Evolutionary conservation across 2,888 invertebrate genomes (phyloP), one percentile per base, ranked within the genome.

Genomic region (Ceriagrion tenellum): DNA sequence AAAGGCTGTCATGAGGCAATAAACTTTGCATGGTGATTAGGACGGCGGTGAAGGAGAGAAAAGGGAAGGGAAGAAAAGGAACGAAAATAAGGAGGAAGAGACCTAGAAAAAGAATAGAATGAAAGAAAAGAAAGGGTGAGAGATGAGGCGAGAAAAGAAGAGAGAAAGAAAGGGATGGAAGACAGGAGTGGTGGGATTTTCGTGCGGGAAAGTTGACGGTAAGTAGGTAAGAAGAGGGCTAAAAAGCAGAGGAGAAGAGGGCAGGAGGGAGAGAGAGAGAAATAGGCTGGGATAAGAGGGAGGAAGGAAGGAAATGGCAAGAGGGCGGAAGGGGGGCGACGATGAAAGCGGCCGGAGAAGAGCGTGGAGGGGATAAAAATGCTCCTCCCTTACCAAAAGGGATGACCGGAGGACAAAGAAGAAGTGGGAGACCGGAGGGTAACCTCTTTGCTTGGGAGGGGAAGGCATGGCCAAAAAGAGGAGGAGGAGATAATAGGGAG

Each of bases 401-500:
- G 74, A 90, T 55, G 69, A 63, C 55, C 95, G 8, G 69, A 74
- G 95, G 56, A 95, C 95, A 90, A 69, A 95, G 55, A 23, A 55
- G 74, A 26, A 30, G 63, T 63, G 47, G 35, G 74, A 20, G 59
- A 59, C 16, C 8, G 2, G 23, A 93, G 81, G 74, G 88, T 47
- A 30, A 88, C 23, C 56, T 81, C 56, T 40, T 81, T 26, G 20
- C 26, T 69, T 95, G 95, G 20, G 59, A 95, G 95, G 95, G 90
- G 89, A 56, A 81, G 74, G 95, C 47, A 95, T 69, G 59, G 90
- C 55, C 30, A 47, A 47, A 47, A 47, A 47, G n/a, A n/a, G 56
- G 55, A 95, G 89, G 47, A 95, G 95, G 95, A 95, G 74, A 90
- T 91, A 95, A 95, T 95, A 93, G 89, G 88, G 95, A 95, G 95